Evolutionary conservation across 2,113 vertebrate species (phyloP), one percentile per base, ranked within the genome.

Genomic region (Hippocampus zosterae): DNA sequence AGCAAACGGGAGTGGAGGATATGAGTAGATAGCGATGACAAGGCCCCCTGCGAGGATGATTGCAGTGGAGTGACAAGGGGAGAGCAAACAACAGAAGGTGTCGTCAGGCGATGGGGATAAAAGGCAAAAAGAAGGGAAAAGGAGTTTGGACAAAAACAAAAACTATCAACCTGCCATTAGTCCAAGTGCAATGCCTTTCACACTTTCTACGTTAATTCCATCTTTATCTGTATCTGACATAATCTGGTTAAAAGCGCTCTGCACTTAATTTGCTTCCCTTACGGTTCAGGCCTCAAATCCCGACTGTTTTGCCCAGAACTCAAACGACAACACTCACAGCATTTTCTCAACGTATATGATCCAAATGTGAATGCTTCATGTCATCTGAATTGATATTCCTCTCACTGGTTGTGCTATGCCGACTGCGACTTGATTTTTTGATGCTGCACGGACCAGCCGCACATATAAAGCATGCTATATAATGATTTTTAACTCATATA

Each of bases 11-110:
- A 65, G 95, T 92, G 93, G 93, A 80, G 82, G 85, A 89, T 96
- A 95, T 94, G 95, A 92, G 88, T 91, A 93, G 93, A 94, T 94
- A 83, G 81, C 81, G 84, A 89, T 90, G 89, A 91, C 88, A 91
- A 60, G 92, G 90, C 94, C 93, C 94, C 96, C 95, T 91, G 92
- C 92, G 86, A 94, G 88, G 96, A 96, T 96, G 95, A 97, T 96
- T 96, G 94, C 94, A 94, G 95, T 94, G 93, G 87, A 90, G 88
- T 84, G 87, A 90, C 88, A 85, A 85, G 87, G 78, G 74, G 76
- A 86, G 81, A 88, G 82, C 84, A 90, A 91, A 90, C 88, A 91
- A 88, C 87, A 89, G 83, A 85, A 66, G 75, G 76, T 84, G 89
- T 88, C 65, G 19, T 73, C 74, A 86, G 81, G 79, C 77, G 73